Evolutionary conservation across 1,140 invertebrate species (phyloP).

Genomic region (Bicyclus anynana): DNA sequence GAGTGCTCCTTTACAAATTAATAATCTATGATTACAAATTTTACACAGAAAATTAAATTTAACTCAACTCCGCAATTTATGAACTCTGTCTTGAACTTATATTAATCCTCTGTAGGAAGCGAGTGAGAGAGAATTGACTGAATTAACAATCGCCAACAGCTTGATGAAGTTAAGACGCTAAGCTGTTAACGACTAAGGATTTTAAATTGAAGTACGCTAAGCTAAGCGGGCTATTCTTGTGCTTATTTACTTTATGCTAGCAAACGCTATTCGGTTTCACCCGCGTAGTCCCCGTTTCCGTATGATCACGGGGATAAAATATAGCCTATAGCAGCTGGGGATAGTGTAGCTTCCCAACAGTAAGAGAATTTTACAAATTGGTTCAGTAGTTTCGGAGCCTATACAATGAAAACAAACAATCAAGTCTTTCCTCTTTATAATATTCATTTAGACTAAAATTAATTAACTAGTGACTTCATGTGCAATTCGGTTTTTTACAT

Average conservation of each 20-base stretch:
- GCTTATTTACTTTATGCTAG: not conserved
- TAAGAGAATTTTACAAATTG: no score
- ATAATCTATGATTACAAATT: not conserved
- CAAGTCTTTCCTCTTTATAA: no score
- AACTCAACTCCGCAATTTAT: not conserved
- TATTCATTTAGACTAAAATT: no score
- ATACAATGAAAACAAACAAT: constrained; percentile 7
- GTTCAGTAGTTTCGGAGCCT: no score
- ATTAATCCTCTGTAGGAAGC: constrained; percentile 3
- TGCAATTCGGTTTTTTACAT: no score
- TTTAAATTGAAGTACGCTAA: constrained; percentile 1
- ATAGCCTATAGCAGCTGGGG: no score
- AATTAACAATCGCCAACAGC: constrained; percentile 1
- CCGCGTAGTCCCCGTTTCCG: no score
- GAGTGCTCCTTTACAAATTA: not conserved
- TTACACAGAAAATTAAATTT: not conserved
- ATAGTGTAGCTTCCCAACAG: no score
- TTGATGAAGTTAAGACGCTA: not conserved
- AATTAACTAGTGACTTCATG: no score
- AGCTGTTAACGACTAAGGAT: not conserved
- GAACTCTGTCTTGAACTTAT: not conserved
- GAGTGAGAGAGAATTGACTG: constrained; percentile 1
- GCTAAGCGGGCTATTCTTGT: constrained; percentile 3
- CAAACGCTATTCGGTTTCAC: no score
- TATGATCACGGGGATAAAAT: no score